Base-by-base conservation (phyloP, 2,888 invertebrate genomes). In the Punctoribates punctum region DNA sequence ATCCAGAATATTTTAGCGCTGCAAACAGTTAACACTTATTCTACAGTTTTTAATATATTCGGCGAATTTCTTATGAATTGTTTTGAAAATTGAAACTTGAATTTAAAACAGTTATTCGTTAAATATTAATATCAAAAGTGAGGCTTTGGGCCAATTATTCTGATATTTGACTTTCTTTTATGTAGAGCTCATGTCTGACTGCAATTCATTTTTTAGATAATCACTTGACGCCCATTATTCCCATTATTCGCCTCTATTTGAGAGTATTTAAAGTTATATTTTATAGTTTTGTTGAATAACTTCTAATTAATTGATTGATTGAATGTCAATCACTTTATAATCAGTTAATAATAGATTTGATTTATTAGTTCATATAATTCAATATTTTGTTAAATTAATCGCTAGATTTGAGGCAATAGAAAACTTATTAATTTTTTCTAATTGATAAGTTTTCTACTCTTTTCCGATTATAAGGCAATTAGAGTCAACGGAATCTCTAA, bases 31-130 rank as follows among this genome's bases (percentile, higher is more conserved):
- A 9, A 20, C 17, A n/a, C 51, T 51, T n/a, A 51, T n/a, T 17
- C n/a, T 23, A 57, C 1, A 6, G 5, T 42, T 57, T 25, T 51
- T 20, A 51, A 51, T 20, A 51, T 20, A 51, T 57, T 57, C 20
- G n/a, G 8, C 9, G 23, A 13, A 57, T 23, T 25, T 13, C 34
- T 57, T 23, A 57, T 57, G 57, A 57, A 57, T 57, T 57, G 25
- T 23, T 57, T 51, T 57, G 57, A 57, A 57, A 57, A 57, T 25
- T 57, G 11, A 57, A 51, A 51, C 51, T 51, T 51, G 4, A 20
- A 5, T 51, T 48, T 48, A n/a, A 42, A 42, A 42, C 13, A 42
- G 9, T 42, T 42, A 42, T 42, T 42, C 42, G 4, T 42, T 13
- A 9, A 8, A 42, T 42, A 42, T 42, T 11, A 42, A 42, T 11